phyloP scores from a whole-genome alignment of 2,113 vertebrate species.

The Acanthochromis polyacanthus region DNA sequence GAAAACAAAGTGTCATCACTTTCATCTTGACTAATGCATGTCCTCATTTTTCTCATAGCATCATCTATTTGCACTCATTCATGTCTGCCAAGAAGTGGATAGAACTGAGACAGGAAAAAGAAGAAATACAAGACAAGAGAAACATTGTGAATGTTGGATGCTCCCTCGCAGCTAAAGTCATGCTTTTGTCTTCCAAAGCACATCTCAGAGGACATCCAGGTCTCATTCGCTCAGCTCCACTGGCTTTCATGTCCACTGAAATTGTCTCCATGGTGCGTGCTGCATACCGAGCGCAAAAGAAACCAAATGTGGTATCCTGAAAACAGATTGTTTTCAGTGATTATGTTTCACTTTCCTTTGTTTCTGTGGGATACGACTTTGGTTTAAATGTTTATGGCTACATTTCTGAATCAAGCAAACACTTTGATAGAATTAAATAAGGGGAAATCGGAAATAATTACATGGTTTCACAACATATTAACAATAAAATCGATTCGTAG shows the following conservation, averaged over 20 bases:
- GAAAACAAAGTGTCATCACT: conserved; percentile 41
- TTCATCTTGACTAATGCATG: conserved; percentile 10
- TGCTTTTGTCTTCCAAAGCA: conserved; percentile 59
- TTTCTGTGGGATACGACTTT: conserved; percentile 51
- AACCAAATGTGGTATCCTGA: conserved; percentile 63
- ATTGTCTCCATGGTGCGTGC: conserved; percentile 51
- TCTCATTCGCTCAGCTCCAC: conserved; percentile 52
- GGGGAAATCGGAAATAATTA: conserved; percentile 43
- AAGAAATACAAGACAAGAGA: conserved; percentile 23
- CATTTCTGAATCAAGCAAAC: conserved; percentile 51
- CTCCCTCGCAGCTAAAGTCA: conserved; percentile 35
- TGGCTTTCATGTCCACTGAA: conserved; percentile 58
- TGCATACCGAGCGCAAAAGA: conserved; percentile 45
- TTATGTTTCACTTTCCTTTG: conserved; percentile 62
- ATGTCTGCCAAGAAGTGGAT: conserved; percentile 45
- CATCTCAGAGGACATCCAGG: conserved; percentile 62
- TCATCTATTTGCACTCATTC: conserved; percentile 38
- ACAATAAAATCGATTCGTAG: conserved; percentile 31
- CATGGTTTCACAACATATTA: conserved; percentile 49
- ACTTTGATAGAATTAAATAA: conserved; percentile 44
- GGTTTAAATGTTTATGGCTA: conserved; percentile 46
- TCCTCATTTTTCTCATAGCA: conserved; percentile 48
- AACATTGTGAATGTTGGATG: conserved; percentile 43
- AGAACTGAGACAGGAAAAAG: conserved; percentile 26
- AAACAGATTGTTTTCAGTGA: conserved; percentile 54